Evolutionary conservation across 2,797 vertebrate genomes (phyloP), one percentile per base, ranked within the genome.

Genomic region (Discoglossus pictus): DNA sequence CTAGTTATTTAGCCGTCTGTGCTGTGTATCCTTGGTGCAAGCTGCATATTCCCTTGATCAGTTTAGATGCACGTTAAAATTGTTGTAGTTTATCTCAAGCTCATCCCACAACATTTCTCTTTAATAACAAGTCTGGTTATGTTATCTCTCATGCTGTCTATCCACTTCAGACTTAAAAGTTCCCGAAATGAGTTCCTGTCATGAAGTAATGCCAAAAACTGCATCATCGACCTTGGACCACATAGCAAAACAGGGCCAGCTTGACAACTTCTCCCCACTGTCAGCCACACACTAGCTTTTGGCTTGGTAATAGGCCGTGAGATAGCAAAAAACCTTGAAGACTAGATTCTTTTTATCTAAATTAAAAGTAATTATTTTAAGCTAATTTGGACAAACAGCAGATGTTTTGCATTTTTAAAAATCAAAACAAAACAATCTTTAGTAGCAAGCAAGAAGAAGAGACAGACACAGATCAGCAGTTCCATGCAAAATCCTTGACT

Each of bases 361-460:
- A 91, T 91, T 91, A 85, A 88, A 91, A 89, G 84, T 88, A 89
- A 91, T 91, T 90, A 90, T 91, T 91, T 88, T 81, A 86, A 88
- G 86, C 88, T 88, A 89, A 90, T 91, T 88, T 90, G 86, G 86
- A 88, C 84, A 88, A 88, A 86, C 86, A 87, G 82, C 90, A 91
- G 88, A 91, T 91, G 88, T 88, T 88, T 87, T 80, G 69, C 80
- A 81, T 88, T 87, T 86, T 84, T 86, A 81, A 76, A 40, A 83
- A 86, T 84, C 84, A 88, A 87, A 91, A 87, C 84, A 89, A 84
- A 83, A 80, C 74, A 13, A 67, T 73, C 77, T 79, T 84, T 88
- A 81, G 84, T 89, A 83, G 77, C 78, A 77, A 81, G 81, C 76
- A 77, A 84, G 78, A 85, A 76, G 83, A 77, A 82, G 79, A 84